These are phyloP conservation scores for Pocillopora damicornis DNA, from an alignment of 64 coral and sea anemone species.

Conservation along the genomic window DNA sequence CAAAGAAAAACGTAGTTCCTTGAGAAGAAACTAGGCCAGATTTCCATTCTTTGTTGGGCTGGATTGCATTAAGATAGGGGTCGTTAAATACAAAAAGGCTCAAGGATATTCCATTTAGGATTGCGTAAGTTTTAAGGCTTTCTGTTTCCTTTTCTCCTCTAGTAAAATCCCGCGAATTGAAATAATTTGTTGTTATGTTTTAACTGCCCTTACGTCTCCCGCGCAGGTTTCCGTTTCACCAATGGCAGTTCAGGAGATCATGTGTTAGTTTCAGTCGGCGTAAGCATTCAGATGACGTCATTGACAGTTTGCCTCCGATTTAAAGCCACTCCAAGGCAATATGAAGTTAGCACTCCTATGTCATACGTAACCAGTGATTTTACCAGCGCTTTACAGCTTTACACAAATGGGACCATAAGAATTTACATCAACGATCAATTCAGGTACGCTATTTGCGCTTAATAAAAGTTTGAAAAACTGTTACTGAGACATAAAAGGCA, in stretches of 20 bases:
- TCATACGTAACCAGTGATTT: slow-evolving; percentile 10
- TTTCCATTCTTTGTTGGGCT: no score
- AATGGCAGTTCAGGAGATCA: slow-evolving; percentile 15
- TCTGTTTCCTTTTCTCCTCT: no score
- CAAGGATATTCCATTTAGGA: no score
- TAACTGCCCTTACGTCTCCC: background rate
- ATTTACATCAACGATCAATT: slow-evolving; percentile 7
- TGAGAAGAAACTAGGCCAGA: no score
- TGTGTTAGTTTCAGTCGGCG: background rate
- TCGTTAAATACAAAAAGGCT: no score
- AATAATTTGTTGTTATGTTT: background rate
- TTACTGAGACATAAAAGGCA: background rate
- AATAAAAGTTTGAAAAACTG: no score
- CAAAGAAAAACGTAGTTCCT: no score
- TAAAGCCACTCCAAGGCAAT: background rate
- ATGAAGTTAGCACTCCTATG: background rate
- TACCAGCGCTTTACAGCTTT: background rate
- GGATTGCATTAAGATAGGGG: no score
- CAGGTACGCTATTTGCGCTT: background rate
- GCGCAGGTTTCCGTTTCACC: slow-evolving; percentile 15
- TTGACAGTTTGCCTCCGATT: slow-evolving; percentile 23
- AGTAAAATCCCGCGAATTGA: no score
- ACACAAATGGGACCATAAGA: background rate
- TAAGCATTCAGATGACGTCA: background rate
- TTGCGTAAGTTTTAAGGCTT: no score